A percentile compares a stretch with the other conserved stretches of the same genome.
phyloP scores from a whole-genome alignment of 2,113 vertebrate genomes.

The Hippocampus guttulatus region DNA sequence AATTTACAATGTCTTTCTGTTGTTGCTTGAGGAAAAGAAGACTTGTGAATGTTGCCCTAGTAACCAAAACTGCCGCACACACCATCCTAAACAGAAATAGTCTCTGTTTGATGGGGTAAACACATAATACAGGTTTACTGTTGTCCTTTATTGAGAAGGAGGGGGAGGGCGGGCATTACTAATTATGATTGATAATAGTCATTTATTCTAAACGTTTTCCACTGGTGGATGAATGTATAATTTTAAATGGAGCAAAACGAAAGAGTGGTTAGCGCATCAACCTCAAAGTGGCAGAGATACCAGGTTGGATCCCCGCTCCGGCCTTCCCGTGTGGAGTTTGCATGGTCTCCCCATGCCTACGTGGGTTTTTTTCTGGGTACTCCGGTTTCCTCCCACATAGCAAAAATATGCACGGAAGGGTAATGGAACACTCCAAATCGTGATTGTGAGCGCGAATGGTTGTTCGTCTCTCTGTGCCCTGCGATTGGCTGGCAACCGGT shows the following conservation, averaged over 20 bases:
- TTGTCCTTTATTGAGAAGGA: not conserved
- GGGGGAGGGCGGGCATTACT: not conserved
- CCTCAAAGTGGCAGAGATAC: no score
- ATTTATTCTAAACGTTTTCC: not conserved
- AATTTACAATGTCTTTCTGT: not conserved
- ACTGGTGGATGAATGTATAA: not conserved
- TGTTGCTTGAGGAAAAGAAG: slow-evolving; percentile 1
- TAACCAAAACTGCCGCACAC: not conserved
- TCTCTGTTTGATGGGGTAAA: slow-evolving; percentile 1
- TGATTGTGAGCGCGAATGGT: no score
- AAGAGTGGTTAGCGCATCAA: no score
- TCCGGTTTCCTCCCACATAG: no score
- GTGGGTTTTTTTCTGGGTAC: no score
- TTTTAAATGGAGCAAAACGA: not conserved
- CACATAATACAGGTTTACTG: not conserved
- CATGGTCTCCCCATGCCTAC: no score
- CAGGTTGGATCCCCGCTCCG: no score
- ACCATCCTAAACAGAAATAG: not conserved
- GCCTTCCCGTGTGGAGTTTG: no score
- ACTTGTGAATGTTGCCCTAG: not conserved
- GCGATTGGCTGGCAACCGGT: no score
- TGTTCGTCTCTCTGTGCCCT: no score
- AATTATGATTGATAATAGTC: not conserved
- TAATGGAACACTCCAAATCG: no score
- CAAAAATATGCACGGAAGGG: no score